These are phyloP conservation scores for Brachypteracias leptosomus DNA, from an alignment of 2,113 vertebrate genomes.

Conservation along the genomic window DNA sequence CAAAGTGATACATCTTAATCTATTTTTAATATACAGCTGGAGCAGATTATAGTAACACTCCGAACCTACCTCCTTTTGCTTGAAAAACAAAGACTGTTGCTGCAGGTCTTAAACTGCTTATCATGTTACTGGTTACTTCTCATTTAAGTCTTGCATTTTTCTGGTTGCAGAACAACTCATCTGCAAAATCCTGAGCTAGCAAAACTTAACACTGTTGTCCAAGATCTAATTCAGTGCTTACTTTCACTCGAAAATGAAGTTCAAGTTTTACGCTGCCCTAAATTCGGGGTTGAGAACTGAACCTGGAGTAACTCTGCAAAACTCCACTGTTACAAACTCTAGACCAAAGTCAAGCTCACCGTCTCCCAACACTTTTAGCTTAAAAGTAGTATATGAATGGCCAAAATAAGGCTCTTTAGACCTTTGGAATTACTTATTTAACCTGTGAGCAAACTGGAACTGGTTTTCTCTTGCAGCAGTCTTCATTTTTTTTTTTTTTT, in stretches of 20 bases:
- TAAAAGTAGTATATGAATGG: background rate
- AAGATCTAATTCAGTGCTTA: background rate
- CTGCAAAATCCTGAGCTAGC: constrained; percentile 40
- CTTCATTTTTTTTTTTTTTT: background rate
- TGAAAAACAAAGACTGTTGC: background rate
- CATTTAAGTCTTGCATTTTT: background rate
- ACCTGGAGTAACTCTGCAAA: background rate
- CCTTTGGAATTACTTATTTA: background rate
- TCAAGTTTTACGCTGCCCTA: background rate
- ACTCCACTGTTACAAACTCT: background rate
- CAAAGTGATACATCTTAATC: background rate
- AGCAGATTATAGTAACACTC: background rate
- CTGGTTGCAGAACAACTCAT: background rate
- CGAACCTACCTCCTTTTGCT: background rate
- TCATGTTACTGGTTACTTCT: background rate
- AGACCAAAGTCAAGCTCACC: background rate
- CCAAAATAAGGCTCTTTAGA: background rate
- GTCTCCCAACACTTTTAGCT: background rate
- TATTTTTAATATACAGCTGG: background rate
- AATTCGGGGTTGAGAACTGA: background rate
- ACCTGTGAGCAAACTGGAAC: background rate
- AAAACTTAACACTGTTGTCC: constrained; percentile 13
- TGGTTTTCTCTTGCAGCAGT: background rate
- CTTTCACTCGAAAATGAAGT: background rate
- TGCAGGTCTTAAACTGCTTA: background rate